A percentile compares a stretch with the other conserved stretches of the same genome.
Evolutionary conservation across 2,113 vertebrate species (phyloP).

Genomic region (Apteryx mantelli): DNA sequence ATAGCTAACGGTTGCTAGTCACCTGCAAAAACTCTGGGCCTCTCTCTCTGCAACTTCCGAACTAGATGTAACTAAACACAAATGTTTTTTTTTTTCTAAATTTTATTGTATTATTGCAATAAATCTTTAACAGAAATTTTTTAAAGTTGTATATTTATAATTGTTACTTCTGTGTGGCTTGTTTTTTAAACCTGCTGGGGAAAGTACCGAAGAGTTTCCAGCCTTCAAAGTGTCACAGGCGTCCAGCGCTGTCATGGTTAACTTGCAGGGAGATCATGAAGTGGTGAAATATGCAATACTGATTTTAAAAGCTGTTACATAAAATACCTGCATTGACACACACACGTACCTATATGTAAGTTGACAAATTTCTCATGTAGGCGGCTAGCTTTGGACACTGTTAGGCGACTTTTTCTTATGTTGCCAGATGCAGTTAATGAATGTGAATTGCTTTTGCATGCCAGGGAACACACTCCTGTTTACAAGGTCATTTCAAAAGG

Average conservation of each 20-base stretch:
- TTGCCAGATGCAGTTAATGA: neutral
- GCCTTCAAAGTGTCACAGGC: neutral
- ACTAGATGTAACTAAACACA: conserved; percentile 53
- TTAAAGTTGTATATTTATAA: conserved; percentile 25
- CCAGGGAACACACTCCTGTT: fast-evolving
- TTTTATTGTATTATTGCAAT: conserved; percentile 81
- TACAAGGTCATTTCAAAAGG: fast-evolving
- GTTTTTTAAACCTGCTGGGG: neutral
- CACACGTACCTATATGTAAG: neutral
- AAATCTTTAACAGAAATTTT: conserved; percentile 77
- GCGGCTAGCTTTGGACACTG: neutral
- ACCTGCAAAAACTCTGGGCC: neutral
- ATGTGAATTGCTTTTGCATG: fast-evolving
- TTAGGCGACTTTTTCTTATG: fast-evolving
- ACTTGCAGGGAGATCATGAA: neutral
- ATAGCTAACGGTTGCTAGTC: neutral
- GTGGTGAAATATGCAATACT: neutral
- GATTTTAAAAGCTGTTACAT: neutral
- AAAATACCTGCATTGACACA: neutral
- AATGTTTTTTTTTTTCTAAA: conserved; percentile 57
- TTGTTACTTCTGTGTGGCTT: neutral
- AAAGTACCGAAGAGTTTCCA: neutral
- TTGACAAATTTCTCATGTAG: fast-evolving
- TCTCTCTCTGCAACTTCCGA: conserved; percentile 29
- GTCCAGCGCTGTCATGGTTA: neutral